Percentiles rank a stretch among this genome's conserved stretches.
Conservation (phyloP, 2,888 invertebrate genomes). For the Leptodirus hochenwartii region DNA sequence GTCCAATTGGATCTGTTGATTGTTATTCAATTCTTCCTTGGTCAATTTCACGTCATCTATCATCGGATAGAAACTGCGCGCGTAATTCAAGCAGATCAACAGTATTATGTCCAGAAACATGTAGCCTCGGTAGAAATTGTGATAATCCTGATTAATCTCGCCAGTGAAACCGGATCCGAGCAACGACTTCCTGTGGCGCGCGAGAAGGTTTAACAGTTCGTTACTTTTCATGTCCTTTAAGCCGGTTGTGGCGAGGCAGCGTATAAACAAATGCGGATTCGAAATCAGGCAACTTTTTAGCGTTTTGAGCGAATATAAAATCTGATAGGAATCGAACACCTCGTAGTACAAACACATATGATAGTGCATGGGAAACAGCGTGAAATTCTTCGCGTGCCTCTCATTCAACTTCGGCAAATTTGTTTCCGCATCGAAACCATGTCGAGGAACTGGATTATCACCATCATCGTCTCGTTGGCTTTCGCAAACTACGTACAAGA, state of each 20-base stretch:
- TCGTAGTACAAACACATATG: constrained; percentile 69
- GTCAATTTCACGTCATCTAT: constrained; percentile 46
- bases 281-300: constrained; percentile 51
- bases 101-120: constrained; percentile 68
- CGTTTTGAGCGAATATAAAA: constrained; percentile 54
- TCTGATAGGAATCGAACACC: constrained; percentile 56
- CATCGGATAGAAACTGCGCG: constrained; percentile 61
- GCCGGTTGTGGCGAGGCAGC: constrained; percentile 58
- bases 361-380: constrained; percentile 59
- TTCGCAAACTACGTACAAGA: constrained; percentile 33
- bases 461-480: constrained; percentile 16
- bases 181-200: constrained; percentile 62
- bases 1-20: constrained; percentile 58
- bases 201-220: constrained; percentile 40
- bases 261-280: constrained; percentile 54
- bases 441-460: constrained; percentile 14
- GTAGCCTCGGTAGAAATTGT: constrained; percentile 51
- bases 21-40: constrained; percentile 50
- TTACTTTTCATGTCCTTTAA: constrained; percentile 33
- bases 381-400: constrained; percentile 18
- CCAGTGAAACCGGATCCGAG: constrained; percentile 49
- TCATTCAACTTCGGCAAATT: constrained; percentile 17
- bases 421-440: constrained; percentile 19
- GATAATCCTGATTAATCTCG: constrained; percentile 41
- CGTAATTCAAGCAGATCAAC: constrained; percentile 58